Evolutionary conservation across 2,888 invertebrate species (phyloP).

Genomic region (Sipha maydis): DNA sequence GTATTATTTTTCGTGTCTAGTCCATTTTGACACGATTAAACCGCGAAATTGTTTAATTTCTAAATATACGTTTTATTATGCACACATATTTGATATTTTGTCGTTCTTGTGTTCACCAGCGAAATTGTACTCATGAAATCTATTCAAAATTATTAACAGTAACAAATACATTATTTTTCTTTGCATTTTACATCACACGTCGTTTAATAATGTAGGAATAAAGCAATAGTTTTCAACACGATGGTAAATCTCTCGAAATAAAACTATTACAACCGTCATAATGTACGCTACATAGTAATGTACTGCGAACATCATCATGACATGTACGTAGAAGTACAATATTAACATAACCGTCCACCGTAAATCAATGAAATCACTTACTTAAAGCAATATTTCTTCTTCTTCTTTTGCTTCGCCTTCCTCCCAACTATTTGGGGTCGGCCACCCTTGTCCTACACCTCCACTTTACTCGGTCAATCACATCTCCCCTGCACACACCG

Average conservation of each 20-base stretch:
- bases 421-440: too few relatives aligned
- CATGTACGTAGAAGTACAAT: not conserved
- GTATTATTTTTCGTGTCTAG: not conserved
- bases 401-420: too few relatives aligned
- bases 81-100: not conserved
- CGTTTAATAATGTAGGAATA: not conserved
- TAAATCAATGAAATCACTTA: not conserved
- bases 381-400: too few relatives aligned
- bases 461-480: too few relatives aligned
- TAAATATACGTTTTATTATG: not conserved
- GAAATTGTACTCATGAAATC: conserved; percentile 18
- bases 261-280: not conserved
- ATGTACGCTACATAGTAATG: not conserved
- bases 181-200: not conserved
- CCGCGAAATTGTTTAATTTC: conserved; percentile 44
- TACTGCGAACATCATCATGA: not conserved
- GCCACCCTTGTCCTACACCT: too few relatives aligned
- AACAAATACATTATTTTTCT: not conserved
- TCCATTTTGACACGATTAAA: conserved; percentile 39
- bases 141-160: not conserved
- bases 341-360: not conserved
- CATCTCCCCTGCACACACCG: too few relatives aligned
- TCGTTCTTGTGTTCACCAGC: not conserved
- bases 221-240: not conserved
- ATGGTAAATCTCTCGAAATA: not conserved